Conservation (phyloP, 1,140 invertebrate genomes). For the Bombus consobrinus region DNA sequence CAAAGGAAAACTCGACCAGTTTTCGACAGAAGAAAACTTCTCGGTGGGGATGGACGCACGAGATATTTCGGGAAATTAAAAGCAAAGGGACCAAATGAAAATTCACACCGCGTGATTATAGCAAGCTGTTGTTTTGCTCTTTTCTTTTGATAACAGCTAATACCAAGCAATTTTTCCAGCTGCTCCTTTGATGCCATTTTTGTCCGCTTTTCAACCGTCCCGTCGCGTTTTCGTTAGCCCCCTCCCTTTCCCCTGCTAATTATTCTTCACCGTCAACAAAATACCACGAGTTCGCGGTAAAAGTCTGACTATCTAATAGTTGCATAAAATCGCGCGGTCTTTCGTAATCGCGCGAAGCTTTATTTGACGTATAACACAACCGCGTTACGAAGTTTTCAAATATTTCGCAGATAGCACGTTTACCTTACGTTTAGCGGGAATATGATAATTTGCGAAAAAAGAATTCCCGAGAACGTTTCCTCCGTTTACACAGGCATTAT, state of each 20-base stretch:
- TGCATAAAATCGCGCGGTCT: neutral
- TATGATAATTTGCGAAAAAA: neutral
- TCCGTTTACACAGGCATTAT: neutral
- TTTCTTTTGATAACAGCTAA: constrained; percentile 35
- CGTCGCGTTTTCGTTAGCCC: neutral
- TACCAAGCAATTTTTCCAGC: neutral
- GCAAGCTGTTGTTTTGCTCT: constrained; percentile 21
- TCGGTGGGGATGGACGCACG: no score
- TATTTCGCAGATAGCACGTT: neutral
- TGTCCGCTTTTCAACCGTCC: constrained; percentile 8
- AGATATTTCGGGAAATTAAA: constrained; percentile 5
- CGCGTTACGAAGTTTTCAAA: neutral
- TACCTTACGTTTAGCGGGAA: neutral
- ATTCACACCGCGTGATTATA: constrained; percentile 12
- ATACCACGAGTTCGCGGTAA: neutral
- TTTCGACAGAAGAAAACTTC: neutral
- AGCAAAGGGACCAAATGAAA: neutral
- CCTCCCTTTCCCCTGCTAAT: constrained; percentile 20
- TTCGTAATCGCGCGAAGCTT: neutral
- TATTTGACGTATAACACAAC: neutral
- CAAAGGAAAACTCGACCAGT: neutral
- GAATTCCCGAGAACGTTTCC: no score
- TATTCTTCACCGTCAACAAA: constrained; percentile 28
- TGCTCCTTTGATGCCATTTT: constrained; percentile 1
- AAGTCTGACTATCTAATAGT: neutral